Base-by-base conservation (phyloP, 2,113 vertebrate species). In the Hydrolagus affinis region DNA sequence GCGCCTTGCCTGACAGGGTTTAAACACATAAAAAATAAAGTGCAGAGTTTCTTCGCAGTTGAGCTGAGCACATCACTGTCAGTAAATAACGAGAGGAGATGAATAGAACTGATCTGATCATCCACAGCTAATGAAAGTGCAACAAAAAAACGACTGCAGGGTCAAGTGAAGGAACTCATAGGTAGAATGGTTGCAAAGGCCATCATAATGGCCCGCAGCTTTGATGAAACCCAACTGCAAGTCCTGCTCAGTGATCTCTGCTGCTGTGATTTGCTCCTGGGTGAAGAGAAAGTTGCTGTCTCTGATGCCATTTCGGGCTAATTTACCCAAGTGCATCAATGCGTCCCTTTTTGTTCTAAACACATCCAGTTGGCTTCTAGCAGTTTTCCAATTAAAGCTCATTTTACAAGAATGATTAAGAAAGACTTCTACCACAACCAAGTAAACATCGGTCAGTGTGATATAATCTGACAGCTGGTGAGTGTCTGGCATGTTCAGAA, bases 141-240 rank as follows among this genome's bases (percentile, higher is more conserved):
- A 0, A 96, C 92, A 85, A 99, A 92, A n/a, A 88, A 98, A 99
- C 56, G 95, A 94, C 91, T 99, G 97, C 3, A 98, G 92, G 0
- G 95, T 98, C 75, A 94, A 1, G 72, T 99, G 97, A 86, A 98
- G 90, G 86, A 97, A 96, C 87, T 99, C 97, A 0, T 94, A 97
- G 32, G 89, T 90, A 7, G 92, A 89, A 1, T 90, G 89, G n/a
- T 85, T 86, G 14, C 85, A 88, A 4, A 72, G 88, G 57, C 86
- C 87, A 12, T 89, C 90, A 68, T 88, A 92, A 71, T 91, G 88
- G 0, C 89, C 88, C 62, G 93, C 87, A 0, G 91, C 89, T 60
- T 94, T 92, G 11, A 99, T 93, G 87, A 98, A 97, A 10, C 97
- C 97, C 78, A 98, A 74, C 0, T 94, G 91, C 85, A 98, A 89